A percentile compares a stretch with the other conserved stretches of the same genome.
Evolutionary conservation across 2,113 vertebrate species (phyloP).

Genomic region (Martes martes): DNA sequence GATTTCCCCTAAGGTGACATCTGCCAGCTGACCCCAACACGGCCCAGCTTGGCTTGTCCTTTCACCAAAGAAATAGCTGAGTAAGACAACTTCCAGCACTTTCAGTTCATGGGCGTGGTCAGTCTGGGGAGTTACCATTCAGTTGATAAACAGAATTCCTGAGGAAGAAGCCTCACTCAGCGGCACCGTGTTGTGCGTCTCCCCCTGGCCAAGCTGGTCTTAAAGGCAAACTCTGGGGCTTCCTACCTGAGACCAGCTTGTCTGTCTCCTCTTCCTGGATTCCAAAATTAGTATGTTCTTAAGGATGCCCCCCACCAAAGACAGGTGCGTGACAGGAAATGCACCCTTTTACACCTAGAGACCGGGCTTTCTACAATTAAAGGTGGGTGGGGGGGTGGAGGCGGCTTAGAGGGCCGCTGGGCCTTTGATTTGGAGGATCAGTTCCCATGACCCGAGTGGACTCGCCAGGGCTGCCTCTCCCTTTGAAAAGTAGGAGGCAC

Average conservation of each 20-base stretch:
- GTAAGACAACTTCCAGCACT: neutral
- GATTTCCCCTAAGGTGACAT: neutral
- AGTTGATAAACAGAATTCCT: neutral
- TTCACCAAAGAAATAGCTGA: neutral
- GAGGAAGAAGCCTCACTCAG: neutral
- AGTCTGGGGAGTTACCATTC: neutral
- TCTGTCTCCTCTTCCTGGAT: neutral
- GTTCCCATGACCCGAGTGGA: neutral
- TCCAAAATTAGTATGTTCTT: neutral
- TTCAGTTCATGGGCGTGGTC: neutral
- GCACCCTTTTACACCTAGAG: neutral
- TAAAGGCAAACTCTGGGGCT: neutral
- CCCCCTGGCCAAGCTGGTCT: neutral
- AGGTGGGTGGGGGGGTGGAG: neutral
- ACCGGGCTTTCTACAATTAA: neutral
- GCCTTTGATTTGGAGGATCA: neutral
- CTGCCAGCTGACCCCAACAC: neutral
- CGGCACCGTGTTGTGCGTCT: neutral
- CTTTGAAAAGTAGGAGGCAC: rapidly evolving
- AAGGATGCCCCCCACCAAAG: neutral
- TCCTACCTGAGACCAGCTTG: neutral
- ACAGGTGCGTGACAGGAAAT: neutral
- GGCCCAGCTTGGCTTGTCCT: neutral
- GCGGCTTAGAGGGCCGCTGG: rapidly evolving
- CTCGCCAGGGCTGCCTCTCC: neutral